Evolutionary conservation across 1,140 invertebrate genomes (phyloP).

Genomic region (Sesamia nonagrioides): DNA sequence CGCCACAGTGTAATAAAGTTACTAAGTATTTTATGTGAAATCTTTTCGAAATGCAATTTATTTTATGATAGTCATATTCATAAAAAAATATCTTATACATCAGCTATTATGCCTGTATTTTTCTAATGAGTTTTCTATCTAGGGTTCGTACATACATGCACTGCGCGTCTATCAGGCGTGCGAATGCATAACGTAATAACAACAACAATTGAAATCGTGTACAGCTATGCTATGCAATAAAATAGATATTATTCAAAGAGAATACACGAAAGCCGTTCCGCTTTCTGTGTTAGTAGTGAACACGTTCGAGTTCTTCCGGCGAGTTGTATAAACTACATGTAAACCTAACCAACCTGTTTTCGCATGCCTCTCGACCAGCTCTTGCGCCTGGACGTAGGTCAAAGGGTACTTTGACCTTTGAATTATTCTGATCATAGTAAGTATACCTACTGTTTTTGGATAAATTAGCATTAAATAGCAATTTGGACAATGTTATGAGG

Average conservation of each 20-base stretch:
- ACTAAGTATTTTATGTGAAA: too few relatives aligned
- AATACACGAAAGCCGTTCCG: conserved; percentile 55
- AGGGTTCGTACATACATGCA: not conserved
- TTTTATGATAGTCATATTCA: too few relatives aligned
- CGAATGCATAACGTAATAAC: conserved; percentile 28
- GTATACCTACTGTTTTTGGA: too few relatives aligned
- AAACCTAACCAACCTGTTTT: conserved; percentile 35
- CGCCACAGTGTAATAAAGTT: too few relatives aligned
- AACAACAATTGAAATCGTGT: conserved; percentile 33
- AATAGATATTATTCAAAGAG: conserved; percentile 33
- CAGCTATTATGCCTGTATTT: too few relatives aligned
- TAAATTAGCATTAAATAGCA: not conserved
- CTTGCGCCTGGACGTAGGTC: not conserved
- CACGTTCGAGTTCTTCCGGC: conserved; percentile 26
- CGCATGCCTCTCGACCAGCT: conserved; percentile 7
- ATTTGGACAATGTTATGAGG: not conserved
- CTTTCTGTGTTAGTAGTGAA: conserved; percentile 40
- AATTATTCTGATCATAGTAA: too few relatives aligned
- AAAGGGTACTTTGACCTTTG: not conserved
- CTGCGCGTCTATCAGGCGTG: not conserved
- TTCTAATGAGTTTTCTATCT: not conserved
- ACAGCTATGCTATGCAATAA: conserved; percentile 6
- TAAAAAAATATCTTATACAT: too few relatives aligned
- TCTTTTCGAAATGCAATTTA: too few relatives aligned
- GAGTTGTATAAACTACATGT: conserved; percentile 39